phyloP scores from a whole-genome alignment of 92 coral and sea anemone species.

The Parazoanthus atlanticus region DNA sequence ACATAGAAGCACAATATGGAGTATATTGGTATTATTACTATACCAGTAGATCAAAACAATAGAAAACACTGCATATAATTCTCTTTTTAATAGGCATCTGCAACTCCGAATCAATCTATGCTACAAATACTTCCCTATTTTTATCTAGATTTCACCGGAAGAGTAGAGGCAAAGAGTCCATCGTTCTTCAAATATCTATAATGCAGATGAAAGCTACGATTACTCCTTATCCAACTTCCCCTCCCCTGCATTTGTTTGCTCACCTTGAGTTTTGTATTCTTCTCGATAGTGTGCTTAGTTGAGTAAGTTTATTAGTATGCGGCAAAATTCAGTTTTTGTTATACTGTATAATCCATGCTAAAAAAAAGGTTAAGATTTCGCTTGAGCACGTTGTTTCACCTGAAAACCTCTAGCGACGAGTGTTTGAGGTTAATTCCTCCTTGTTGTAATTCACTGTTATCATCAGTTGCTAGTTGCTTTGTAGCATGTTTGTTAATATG shows the following conservation, averaged over 20 bases:
- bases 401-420: slow-evolving; percentile 18
- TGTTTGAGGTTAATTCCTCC: slow-evolving; percentile 13
- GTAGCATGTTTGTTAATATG: slow-evolving; percentile 21
- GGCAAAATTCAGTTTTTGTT: slow-evolving; percentile 11
- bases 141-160: not conserved
- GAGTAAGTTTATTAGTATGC: not conserved
- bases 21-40: no score
- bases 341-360: no score
- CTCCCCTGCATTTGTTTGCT: no score
- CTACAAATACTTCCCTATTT: not conserved
- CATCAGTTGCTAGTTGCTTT: slow-evolving; percentile 16
- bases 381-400: slow-evolving; percentile 2
- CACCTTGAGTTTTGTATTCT: slow-evolving; percentile 4
- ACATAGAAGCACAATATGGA: slow-evolving; percentile 3
- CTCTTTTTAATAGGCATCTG: not conserved
- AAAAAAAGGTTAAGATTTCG: not conserved
- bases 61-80: slow-evolving; percentile 8
- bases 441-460: slow-evolving; percentile 6
- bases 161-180: not conserved
- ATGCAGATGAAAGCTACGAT: not conserved
- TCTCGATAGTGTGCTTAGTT: slow-evolving; percentile 9
- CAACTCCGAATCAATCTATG: not conserved
- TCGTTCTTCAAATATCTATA: not conserved
- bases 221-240: no score
- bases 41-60: slow-evolving; percentile 8